phyloP scores from a whole-genome alignment of 2,113 vertebrate species.

The Psittacus erithacus region DNA sequence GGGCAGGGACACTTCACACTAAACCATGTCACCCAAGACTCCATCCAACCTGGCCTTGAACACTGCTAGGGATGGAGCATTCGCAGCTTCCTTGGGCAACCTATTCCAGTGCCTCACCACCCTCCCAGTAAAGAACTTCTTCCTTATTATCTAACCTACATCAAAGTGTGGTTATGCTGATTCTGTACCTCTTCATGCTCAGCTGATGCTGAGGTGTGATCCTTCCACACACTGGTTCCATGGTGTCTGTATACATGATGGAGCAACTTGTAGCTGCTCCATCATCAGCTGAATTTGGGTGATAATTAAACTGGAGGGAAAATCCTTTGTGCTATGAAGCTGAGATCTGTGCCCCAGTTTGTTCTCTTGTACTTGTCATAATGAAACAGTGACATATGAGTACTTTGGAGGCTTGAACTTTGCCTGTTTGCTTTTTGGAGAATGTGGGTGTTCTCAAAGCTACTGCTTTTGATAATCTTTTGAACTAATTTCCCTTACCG shows the following conservation, averaged over 20 bases:
- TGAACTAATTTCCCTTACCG: not conserved
- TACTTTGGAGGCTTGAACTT: not conserved
- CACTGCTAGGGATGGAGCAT: not conserved
- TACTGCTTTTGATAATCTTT: not conserved
- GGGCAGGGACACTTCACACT: not conserved
- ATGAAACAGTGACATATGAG: not conserved
- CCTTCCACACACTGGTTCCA: not conserved
- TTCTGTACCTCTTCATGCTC: not conserved
- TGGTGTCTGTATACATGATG: not conserved
- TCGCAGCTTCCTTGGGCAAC: not conserved
- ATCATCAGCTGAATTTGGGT: not conserved
- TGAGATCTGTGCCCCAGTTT: not conserved
- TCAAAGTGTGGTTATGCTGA: not conserved
- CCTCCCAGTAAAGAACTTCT: not conserved
- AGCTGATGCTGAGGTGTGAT: not conserved
- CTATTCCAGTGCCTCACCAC: not conserved
- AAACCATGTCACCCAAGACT: not conserved
- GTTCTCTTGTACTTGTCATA: not conserved
- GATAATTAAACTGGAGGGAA: not conserved
- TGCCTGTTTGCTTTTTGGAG: not conserved
- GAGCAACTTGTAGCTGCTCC: not conserved
- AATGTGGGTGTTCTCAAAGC: not conserved
- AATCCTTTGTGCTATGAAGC: not conserved
- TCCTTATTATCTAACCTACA: not conserved
- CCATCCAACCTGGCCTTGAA: not conserved